A percentile compares a stretch with the other conserved stretches of the same genome.
These are phyloP conservation scores for Sesia bembeciformis DNA, from an alignment of 2,888 invertebrate genomes.

Conservation along the genomic window DNA sequence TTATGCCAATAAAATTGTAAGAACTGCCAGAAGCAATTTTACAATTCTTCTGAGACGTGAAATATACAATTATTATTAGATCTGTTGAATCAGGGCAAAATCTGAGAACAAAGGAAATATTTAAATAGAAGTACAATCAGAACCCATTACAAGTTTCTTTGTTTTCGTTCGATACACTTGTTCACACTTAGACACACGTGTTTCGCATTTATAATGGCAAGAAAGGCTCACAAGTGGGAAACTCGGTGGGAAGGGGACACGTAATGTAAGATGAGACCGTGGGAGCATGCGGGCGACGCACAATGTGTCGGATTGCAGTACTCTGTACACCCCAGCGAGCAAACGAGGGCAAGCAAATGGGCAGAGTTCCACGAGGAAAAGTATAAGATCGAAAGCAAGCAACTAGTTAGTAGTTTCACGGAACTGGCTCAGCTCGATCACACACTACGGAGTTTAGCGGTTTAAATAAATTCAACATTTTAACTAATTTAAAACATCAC, in stretches of 20 bases:
- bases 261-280: constrained; percentile 46
- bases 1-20: too few species aligned
- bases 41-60: too few species aligned
- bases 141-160: not conserved
- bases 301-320: constrained; percentile 9
- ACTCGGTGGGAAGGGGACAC: constrained; percentile 23
- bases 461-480: too few species aligned
- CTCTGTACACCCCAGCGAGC: not conserved
- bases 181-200: constrained; percentile 41
- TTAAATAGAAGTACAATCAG: not conserved
- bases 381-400: not conserved
- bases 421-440: too few species aligned
- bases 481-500: too few species aligned
- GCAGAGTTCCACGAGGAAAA: not conserved
- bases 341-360: not conserved
- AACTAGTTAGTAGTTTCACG: too few species aligned
- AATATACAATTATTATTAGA: too few species aligned
- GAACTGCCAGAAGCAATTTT: too few species aligned
- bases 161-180: not conserved
- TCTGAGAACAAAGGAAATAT: too few species aligned
- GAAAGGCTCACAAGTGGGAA: constrained; percentile 17
- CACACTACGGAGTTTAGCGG: too few species aligned
- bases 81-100: too few species aligned
- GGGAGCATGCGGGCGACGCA: constrained; percentile 50
- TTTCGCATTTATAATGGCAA: constrained; percentile 43